Conservation (phyloP, 2,888 invertebrate species). For the Cephus pulcher region DNA sequence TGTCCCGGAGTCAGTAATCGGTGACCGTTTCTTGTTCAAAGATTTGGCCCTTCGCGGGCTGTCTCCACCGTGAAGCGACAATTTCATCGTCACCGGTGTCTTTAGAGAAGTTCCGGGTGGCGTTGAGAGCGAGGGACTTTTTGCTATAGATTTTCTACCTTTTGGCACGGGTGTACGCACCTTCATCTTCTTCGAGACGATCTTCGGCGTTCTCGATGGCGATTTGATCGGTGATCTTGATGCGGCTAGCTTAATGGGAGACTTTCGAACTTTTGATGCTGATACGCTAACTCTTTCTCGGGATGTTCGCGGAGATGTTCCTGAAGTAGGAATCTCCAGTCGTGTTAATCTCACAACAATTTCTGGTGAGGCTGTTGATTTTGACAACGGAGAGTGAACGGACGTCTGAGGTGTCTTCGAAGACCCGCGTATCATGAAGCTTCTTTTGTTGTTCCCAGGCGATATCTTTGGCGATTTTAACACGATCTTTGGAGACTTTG, state of each 20-base stretch:
- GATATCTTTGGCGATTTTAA: conserved; percentile 30
- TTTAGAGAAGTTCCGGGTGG: conserved; percentile 19
- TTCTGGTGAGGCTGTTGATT: conserved; percentile 3
- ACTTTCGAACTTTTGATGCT: conserved; percentile 4
- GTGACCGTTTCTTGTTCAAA: conserved; percentile 23
- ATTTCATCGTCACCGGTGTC: conserved; percentile 22
- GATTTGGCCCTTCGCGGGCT: conserved; percentile 31
- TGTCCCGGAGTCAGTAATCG: conserved; percentile 27
- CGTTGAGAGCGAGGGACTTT: not conserved
- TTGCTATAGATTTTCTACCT: conserved; percentile 13
- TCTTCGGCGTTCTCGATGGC: not conserved
- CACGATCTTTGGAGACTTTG: conserved; percentile 47
- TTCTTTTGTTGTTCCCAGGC: conserved; percentile 27
- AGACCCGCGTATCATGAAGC: conserved; percentile 13
- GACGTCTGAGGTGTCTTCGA: conserved; percentile 2
- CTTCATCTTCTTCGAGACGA: conserved; percentile 16
- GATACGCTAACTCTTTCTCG: conserved; percentile 4
- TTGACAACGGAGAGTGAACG: not conserved
- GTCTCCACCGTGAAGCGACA: conserved; percentile 16
- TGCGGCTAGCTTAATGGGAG: not conserved
- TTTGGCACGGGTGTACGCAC: conserved; percentile 5
- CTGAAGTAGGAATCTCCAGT: not conserved
- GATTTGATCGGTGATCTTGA: not conserved
- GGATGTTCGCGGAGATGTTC: not conserved
- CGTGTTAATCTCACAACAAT: not conserved